These are phyloP conservation scores for Condylura cristata DNA, from an alignment of 2,113 vertebrate genomes.

Conservation along the genomic window DNA sequence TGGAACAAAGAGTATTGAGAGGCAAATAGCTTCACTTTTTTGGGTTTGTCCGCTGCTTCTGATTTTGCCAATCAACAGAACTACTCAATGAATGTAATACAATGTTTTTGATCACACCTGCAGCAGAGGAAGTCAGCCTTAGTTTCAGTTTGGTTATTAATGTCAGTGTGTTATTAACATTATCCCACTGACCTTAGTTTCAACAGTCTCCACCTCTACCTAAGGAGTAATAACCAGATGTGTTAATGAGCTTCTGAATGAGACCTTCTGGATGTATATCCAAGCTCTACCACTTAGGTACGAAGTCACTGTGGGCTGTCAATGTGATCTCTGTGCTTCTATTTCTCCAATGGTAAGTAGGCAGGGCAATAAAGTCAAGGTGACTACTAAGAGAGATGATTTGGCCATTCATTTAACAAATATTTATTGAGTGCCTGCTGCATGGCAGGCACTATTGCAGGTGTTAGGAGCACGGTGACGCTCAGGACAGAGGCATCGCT, in stretches of 20 bases:
- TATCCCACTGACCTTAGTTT: not conserved
- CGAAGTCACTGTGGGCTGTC: not conserved
- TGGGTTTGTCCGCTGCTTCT: not conserved
- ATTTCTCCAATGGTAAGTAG: not conserved
- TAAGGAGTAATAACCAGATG: not conserved
- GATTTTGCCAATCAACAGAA: not conserved
- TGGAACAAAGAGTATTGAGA: not conserved
- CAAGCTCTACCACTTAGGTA: not conserved
- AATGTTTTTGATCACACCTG: not conserved
- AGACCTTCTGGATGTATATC: not conserved
- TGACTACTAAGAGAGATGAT: not conserved
- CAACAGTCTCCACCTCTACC: not conserved
- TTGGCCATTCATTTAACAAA: not conserved
- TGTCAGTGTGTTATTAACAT: not conserved
- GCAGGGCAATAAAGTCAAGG: not conserved
- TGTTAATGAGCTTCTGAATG: not conserved
- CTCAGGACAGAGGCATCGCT: not conserved
- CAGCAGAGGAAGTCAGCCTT: not conserved
- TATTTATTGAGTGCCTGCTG: slow-evolving; percentile 13
- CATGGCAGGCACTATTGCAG: not conserved
- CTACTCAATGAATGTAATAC: not conserved
- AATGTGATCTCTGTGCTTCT: not conserved
- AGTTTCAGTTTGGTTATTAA: not conserved
- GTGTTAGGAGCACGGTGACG: not conserved
- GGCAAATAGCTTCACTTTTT: not conserved